phyloP scores from a whole-genome alignment of 2,113 vertebrate species.

The Laticauda laticaudata region DNA sequence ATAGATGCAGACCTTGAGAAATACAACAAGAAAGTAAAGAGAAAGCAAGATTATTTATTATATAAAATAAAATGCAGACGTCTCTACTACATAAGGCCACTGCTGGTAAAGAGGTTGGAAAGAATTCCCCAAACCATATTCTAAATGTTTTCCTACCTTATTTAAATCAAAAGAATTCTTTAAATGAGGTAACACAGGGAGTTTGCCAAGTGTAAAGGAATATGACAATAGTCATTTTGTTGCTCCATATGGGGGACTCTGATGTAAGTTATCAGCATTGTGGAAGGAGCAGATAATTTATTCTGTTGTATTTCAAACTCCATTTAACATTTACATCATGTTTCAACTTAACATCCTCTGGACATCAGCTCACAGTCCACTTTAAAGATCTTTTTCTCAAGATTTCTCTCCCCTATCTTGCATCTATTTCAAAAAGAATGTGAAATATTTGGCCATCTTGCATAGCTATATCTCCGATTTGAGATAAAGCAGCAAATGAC shows the following conservation, averaged over 20 bases:
- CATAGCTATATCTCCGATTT: slow-evolving; percentile 33
- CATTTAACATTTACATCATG: neutral
- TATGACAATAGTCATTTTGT: neutral
- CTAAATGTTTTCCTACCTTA: neutral
- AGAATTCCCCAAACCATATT: neutral
- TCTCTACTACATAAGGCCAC: neutral
- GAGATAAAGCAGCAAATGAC: slow-evolving; percentile 40
- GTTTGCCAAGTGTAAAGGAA: neutral
- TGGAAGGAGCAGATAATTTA: neutral
- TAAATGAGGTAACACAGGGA: neutral
- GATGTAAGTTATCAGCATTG: neutral
- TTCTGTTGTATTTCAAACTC: neutral
- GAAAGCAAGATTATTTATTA: neutral
- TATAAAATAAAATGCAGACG: neutral
- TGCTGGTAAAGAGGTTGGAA: neutral
- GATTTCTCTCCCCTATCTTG: neutral
- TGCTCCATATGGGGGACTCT: neutral
- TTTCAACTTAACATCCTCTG: neutral
- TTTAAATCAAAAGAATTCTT: neutral
- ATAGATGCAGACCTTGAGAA: neutral
- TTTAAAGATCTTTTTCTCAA: neutral
- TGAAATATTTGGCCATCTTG: slow-evolving; percentile 16
- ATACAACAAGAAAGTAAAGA: neutral
- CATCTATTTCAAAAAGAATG: neutral
- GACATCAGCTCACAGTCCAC: too few species aligned